Evolutionary conservation across 2,113 vertebrate genomes (phyloP), one percentile per base, ranked within the genome.

Genomic region (Eira barbara): DNA sequence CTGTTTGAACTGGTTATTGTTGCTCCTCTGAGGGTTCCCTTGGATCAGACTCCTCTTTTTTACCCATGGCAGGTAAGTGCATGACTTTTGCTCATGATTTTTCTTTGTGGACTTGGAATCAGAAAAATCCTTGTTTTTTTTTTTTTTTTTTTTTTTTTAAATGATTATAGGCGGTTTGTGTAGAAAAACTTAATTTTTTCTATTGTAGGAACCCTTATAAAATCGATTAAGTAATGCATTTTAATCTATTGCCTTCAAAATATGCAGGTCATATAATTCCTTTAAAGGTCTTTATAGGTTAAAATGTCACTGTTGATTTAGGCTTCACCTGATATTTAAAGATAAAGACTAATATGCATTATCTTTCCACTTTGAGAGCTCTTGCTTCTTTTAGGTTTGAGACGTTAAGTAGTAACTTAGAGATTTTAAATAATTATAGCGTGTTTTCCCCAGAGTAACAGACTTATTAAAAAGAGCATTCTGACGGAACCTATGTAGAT

Each of bases 31-130:
- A 98, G 99, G 92, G 99, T 99, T 73, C 99, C 99, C 63, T 98
- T 99, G 97, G 99, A 99, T 99, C 99, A 99, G 98, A 99, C 99
- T 0, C 99, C 99, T 34, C 99, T 99, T 59, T 99, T 99, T 98
- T 99, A 99, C 98, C 99, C 99, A 14, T 99, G 99, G 99, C 99
- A 99, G 99, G 99, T 99, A 97, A 96, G 98, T 98, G 45, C 1
- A 2, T 91, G 1, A 88, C 31, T 98, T 85, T 57, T 74, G 29
- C n/a, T 91, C 7, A 2, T 71, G 45, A 3, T 82, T 17, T 31
- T 85, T 85, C 47, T 69, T 61, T 63, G 31, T 36, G 49, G 34
- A 57, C 59, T 74, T 95, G 12, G 73, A 15, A 63, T 91, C 42
- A 61, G 31, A 88, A 94, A 83, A 31, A 36, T n/a, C 9, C 12